Evolutionary conservation across 2,797 vertebrate genomes (phyloP).

Genomic region (Pitangus sulphuratus): DNA sequence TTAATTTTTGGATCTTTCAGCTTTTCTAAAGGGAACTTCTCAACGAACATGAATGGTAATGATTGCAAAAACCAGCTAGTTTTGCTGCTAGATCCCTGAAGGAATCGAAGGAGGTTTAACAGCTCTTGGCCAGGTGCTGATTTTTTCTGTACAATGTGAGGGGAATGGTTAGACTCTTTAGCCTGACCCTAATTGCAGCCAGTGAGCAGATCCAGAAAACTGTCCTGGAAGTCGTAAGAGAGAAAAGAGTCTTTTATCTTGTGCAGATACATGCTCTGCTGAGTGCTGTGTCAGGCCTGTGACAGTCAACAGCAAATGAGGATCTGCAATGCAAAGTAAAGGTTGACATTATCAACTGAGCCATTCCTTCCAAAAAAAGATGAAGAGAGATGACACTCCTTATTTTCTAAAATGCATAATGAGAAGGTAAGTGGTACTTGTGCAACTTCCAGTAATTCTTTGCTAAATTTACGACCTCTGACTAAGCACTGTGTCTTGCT

Average conservation of each 20-base stretch:
- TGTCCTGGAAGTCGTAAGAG: background rate
- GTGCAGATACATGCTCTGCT: background rate
- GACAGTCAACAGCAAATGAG: background rate
- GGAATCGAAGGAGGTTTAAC: background rate
- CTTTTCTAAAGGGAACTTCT: background rate
- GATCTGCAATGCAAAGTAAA: rapidly evolving
- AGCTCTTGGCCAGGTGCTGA: background rate
- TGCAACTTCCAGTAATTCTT: background rate
- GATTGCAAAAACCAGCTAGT: background rate
- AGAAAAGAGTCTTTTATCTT: background rate
- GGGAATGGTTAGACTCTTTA: background rate
- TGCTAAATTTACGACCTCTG: background rate
- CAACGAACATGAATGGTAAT: background rate
- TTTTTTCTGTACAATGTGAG: background rate
- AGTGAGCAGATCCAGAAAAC: background rate
- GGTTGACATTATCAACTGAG: background rate
- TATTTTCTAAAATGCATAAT: background rate
- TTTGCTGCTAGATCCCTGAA: background rate
- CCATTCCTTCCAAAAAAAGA: background rate
- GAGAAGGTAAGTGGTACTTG: background rate
- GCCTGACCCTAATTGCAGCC: rapidly evolving
- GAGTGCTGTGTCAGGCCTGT: background rate
- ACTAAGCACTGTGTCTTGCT: background rate
- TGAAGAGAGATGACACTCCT: background rate
- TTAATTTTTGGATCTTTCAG: background rate